phyloP scores from a whole-genome alignment of 2,797 vertebrate genomes.

The Psittacula echo region DNA sequence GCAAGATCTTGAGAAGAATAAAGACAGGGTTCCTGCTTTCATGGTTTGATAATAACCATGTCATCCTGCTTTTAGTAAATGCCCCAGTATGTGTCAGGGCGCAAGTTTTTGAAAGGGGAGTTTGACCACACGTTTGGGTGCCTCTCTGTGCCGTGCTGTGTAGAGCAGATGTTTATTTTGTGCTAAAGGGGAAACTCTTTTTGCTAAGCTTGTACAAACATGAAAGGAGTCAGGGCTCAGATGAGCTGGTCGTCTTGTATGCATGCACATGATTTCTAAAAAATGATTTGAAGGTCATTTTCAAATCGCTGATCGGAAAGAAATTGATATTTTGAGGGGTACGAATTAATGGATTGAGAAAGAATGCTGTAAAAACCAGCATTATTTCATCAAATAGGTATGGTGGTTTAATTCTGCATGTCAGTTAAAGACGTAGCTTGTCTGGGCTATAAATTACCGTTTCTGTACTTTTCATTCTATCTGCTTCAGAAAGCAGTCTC shows the following conservation, averaged over 20 bases:
- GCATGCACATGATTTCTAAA: slow-evolving; percentile 75
- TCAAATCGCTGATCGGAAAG: slow-evolving; percentile 75
- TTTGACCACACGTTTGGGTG: slow-evolving; percentile 86
- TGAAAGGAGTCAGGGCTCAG: slow-evolving; percentile 86
- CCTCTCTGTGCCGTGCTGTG: slow-evolving; percentile 83
- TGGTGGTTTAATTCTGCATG: slow-evolving; percentile 86
- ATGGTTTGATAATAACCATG: slow-evolving; percentile 85
- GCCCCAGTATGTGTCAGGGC: slow-evolving; percentile 84
- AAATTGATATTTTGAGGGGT: slow-evolving; percentile 74
- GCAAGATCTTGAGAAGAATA: slow-evolving; percentile 88
- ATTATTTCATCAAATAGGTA: slow-evolving; percentile 85
- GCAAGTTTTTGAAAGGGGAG: slow-evolving; percentile 85
- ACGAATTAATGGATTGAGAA: slow-evolving; percentile 79
- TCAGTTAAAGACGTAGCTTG: slow-evolving; percentile 86
- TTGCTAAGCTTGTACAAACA: slow-evolving; percentile 85
- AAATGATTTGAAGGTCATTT: slow-evolving; percentile 79
- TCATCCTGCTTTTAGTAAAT: slow-evolving; percentile 87
- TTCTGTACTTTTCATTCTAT: slow-evolving; percentile 90
- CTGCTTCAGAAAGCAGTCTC: slow-evolving; percentile 87
- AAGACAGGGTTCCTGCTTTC: slow-evolving; percentile 82
- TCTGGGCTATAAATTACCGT: slow-evolving; percentile 92
- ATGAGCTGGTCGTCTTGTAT: slow-evolving; percentile 84
- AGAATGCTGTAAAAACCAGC: slow-evolving; percentile 81
- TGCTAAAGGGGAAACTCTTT: slow-evolving; percentile 86
- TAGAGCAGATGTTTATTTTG: slow-evolving; percentile 89